Evolutionary conservation across 2,888 invertebrate species (phyloP), one percentile per base, ranked within the genome.

Genomic region (Agrotis clavis): DNA sequence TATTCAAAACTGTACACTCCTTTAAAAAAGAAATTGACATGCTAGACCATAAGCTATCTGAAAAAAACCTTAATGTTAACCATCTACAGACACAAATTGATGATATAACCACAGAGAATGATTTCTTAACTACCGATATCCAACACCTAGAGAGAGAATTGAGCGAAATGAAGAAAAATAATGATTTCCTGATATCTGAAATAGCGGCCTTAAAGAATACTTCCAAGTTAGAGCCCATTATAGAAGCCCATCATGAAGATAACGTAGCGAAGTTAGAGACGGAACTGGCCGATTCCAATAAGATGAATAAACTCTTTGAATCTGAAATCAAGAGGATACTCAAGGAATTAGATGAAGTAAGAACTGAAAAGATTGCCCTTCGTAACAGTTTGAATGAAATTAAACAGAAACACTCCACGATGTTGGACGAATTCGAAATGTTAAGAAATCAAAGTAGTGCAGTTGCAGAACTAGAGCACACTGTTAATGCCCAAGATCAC

Each of bases 171-270:
- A 97, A 97, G 92, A 97, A 97, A 89, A 98, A 97, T 89, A 98
- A 98, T 87, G 97, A 97, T 86, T 95, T 97, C 73, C 92, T 98
- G n/a, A 96, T 98, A 82, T 96, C 97, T 63, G 97, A 98, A 92
- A 94, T 98, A 76, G 96, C 97, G 57, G 96, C 97, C 62, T 96
- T 97, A 66, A 97, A 97, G 87, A 97, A 96, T 87, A 94, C 95
- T n/a, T 96, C 96, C n/a, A 97, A 97, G 83, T 91, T 98, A 81
- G 97, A 98, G 90, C 97, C 98, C 1, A 98, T 98, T 66, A 97
- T 97, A 64, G 98, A 98, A 93, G 97, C 97, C 2, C 97, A 98
- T 86, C 97, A 98, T 86, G 98, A 98, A 93, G 98, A 98, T 84
- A 97, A 97, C 79, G 92, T 97, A 77, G 94, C 96, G 0, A 96